These are phyloP conservation scores for Arenicola marina DNA, from an alignment of 2,888 invertebrate species.

Conservation along the genomic window DNA sequence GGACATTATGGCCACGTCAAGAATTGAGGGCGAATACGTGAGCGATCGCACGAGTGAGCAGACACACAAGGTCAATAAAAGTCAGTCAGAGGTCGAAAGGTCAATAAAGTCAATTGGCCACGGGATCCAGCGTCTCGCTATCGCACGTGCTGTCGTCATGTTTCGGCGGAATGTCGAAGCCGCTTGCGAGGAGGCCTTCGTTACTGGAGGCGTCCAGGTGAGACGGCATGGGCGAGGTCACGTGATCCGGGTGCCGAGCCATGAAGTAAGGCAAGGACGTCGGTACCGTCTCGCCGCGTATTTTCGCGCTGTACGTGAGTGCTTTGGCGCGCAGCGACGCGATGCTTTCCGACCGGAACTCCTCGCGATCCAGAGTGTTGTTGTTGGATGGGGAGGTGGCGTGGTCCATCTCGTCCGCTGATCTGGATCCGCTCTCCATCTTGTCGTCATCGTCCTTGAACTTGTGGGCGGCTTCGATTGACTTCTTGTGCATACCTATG, in stretches of 20 bases:
- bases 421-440: slow-evolving; percentile 64
- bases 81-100: no score
- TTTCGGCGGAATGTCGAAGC: not conserved
- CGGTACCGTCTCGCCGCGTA: not conserved
- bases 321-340: slow-evolving; percentile 93
- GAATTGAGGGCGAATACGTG: no score
- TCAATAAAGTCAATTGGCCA: no score
- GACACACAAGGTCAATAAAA: no score
- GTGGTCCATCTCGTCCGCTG: slow-evolving; percentile 14
- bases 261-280: no score
- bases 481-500: slow-evolving; percentile 32
- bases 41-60: no score
- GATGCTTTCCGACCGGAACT: slow-evolving; percentile 82
- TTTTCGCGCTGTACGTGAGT: slow-evolving; percentile 74
- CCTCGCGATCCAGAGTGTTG: slow-evolving; percentile 34
- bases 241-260: not conserved
- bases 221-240: not conserved
- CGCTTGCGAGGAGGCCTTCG: not conserved
- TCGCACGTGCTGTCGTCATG: slow-evolving; percentile 1
- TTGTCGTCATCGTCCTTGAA: slow-evolving; percentile 67
- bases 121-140: slow-evolving; percentile 1
- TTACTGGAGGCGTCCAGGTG: not conserved
- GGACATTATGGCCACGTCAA: no score
- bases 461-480: slow-evolving; percentile 65
- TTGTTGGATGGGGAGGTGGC: not conserved